A percentile compares a stretch with the other conserved stretches of the same genome.
Conservation (phyloP, 2,888 invertebrate genomes). For the Lymantria monacha region DNA sequence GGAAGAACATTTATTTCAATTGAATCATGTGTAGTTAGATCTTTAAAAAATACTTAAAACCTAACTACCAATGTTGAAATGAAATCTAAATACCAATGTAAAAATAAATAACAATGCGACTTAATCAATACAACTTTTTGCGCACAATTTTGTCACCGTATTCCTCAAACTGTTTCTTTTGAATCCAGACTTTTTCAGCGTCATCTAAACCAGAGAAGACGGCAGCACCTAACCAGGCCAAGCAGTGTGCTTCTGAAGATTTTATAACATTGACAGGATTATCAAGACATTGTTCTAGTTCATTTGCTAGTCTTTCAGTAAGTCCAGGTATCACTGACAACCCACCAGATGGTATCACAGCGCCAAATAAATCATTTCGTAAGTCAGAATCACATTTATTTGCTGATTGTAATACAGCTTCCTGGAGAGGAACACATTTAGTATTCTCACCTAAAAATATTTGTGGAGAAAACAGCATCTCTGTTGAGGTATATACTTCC, state of each 20-base stretch:
- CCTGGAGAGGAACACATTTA: constrained; percentile 41
- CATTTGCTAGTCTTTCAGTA: constrained; percentile 43
- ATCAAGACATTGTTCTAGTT: constrained; percentile 37
- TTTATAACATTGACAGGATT: constrained; percentile 41
- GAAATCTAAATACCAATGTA: no score
- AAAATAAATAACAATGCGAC: background rate
- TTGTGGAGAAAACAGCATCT: constrained; percentile 57
- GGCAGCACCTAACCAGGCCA: constrained; percentile 66
- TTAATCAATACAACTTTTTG: constrained; percentile 44
- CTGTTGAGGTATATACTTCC: constrained; percentile 53
- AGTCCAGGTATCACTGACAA: constrained; percentile 52
- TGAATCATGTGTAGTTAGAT: no score
- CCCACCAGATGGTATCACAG: constrained; percentile 58
- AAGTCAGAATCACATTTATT: constrained; percentile 58
- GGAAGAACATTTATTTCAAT: no score
- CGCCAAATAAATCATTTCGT: constrained; percentile 40
- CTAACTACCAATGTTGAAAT: no score
- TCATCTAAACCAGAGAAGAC: constrained; percentile 57
- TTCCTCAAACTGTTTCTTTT: constrained; percentile 61
- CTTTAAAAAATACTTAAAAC: no score
- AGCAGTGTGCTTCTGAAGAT: constrained; percentile 50
- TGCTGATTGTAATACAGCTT: constrained; percentile 40
- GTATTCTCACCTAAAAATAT: constrained; percentile 31
- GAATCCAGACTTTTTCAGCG: constrained; percentile 51
- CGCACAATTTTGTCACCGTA: constrained; percentile 56